Evolutionary conservation across 1,140 invertebrate species (phyloP), one percentile per base, ranked within the genome.

Genomic region (Hyles vespertilio): DNA sequence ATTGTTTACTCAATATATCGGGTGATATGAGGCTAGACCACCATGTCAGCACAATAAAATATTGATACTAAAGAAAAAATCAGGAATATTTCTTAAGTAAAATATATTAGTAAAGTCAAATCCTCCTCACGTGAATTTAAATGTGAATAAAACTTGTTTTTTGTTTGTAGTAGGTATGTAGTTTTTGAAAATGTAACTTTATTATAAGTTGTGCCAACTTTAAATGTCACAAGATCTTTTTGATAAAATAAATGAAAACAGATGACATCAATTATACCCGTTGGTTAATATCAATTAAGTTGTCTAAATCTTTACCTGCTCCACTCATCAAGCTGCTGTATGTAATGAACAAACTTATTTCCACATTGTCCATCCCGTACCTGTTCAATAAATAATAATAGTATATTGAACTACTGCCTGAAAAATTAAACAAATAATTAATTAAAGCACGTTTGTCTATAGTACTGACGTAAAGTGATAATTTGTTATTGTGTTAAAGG

Each of bases 331-430:
- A 51, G 3, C 81, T 69, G 0, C 76, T 75, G 59, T 86, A 89
- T 3, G 87, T 89, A 3, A 72, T 65, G 52, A 80, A 89, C 0
- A 89, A 71, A 59, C 87, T 88, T 32, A 79, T 84, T 3, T 89
- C 87, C 0, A 89, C 75, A 40, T 81, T 64, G 45, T 72, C 70
- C 77, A 89, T 89, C 3, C 68, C 65, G 58, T 78, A 90, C 57
- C 74, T 84, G 9, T 76, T 74, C 12, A 89, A 55, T 7, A 75
- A 72, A 49, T 87, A 89, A n/a, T 84, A 71, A 65, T 76, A 89
- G 0, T 77, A 47, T 0, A 89, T 67, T 0, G 73, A 44, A 2
- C 63, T 59, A 79, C 89, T 88, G 48, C 88, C 84, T 87, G 67
- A 48, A 82, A 64, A 60, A 9, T 45, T 61, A 22, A 22, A 22